phyloP scores from a whole-genome alignment of 2,113 vertebrate genomes.

The Albula goreensis region DNA sequence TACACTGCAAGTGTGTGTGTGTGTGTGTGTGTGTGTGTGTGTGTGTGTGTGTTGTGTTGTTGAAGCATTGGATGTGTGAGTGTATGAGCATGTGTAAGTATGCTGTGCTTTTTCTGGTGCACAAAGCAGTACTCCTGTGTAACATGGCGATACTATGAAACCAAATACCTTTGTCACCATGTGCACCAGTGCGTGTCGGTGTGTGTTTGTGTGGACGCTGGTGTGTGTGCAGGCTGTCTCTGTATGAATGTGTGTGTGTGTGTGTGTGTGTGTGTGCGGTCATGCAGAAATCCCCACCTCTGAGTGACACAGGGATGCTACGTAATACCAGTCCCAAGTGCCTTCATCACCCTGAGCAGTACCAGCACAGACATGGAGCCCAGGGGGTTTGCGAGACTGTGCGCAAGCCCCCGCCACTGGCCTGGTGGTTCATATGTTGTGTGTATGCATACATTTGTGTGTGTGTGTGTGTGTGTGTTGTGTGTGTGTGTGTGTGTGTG shows the following conservation, averaged over 20 bases:
- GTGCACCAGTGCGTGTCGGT: slow-evolving; percentile 18
- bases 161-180: no score
- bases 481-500: slow-evolving; percentile 43
- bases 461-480: not conserved
- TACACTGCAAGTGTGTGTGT: slow-evolving; percentile 30
- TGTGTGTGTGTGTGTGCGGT: not conserved
- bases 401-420: no score
- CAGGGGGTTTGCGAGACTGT: no score
- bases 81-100: no score
- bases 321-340: no score
- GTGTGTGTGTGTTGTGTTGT: not conserved
- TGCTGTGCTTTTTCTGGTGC: no score
- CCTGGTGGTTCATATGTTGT: not conserved
- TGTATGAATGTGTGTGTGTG: not conserved
- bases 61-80: no score
- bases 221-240: not conserved
- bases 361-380: no score
- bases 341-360: no score
- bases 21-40: slow-evolving; percentile 10
- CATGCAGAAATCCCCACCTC: not conserved
- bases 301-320: no score
- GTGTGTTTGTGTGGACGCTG: slow-evolving; percentile 7
- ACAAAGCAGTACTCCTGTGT: no score
- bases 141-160: no score
- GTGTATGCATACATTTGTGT: not conserved